Evolutionary conservation across 2,113 vertebrate genomes (phyloP), one percentile per base, ranked within the genome.

Genomic region (Phrynosoma platyrhinos): DNA sequence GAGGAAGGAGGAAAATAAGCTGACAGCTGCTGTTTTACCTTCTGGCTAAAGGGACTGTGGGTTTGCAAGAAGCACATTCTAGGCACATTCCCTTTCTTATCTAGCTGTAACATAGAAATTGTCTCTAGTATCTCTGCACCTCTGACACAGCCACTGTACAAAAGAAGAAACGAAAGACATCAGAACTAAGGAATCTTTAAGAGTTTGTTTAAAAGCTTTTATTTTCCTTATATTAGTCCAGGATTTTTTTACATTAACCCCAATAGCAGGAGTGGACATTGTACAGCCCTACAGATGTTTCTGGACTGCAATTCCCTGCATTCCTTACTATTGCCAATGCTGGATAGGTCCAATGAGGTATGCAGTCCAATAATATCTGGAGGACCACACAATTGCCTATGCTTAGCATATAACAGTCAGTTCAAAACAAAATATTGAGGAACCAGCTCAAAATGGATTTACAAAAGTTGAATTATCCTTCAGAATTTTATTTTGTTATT

Each of bases 81-180:
- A 69, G 83, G 89, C 6, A 82, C 0, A 1, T 91, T 92, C 88
- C 92, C 87, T 36, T 91, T 90, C 86, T 53, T 2, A 55, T 89
- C 13, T 47, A 76, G 83, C 4, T 91, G 77, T 52, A 94, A 75
- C 52, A 89, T 84, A 30, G 85, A 66, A 88, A 92, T 40, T 88
- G 36, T 13, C 74, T 90, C 92, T 92, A 93, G 20, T 66, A 91
- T 68, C 66, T 91, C 62, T 90, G 68, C 8, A 92, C 78, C 88
- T 94, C 88, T 78, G 90, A 91, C n/a, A 82, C 8, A 36, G 88
- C 10, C 74, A 90, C 0, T 1, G 75, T 91, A 6, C 27, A 47
- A 85, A 84, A 87, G 27, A 87, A 4, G 47, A 5, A 47, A 47
- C 75, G 18, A 8, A 84, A n/a, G 18, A n/a, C 21, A 76, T n/a